Evolutionary conservation across 2,888 invertebrate species (phyloP).

Genomic region (Oasisia sp.): DNA sequence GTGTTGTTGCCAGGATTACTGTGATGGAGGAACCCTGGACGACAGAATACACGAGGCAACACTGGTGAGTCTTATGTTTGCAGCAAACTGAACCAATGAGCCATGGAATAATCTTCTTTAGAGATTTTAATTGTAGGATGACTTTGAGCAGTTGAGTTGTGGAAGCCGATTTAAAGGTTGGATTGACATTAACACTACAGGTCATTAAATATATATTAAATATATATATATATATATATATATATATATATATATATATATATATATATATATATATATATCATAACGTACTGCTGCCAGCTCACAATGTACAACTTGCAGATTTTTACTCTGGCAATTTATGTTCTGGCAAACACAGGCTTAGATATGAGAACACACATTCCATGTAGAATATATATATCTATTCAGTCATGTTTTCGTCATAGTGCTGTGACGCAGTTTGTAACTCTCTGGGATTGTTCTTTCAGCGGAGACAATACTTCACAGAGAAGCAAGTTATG

Average conservation of each 20-base stretch:
- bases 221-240: conserved; percentile 18
- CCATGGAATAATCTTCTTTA: no score
- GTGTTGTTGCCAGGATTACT: conserved; percentile 54
- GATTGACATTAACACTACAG: no score
- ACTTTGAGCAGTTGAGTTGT: no score
- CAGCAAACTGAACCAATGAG: no score
- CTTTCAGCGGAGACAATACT: conserved; percentile 49
- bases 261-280: neutral
- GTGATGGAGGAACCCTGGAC: conserved; percentile 62
- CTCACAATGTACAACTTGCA: neutral
- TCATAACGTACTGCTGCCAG: neutral
- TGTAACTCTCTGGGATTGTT: neutral
- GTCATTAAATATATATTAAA: neutral
- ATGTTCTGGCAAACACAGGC: neutral
- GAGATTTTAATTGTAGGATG: no score
- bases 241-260: conserved; percentile 1
- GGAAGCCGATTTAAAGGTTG: no score
- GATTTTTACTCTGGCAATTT: neutral
- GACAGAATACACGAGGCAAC: conserved; percentile 57
- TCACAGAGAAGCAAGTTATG: conserved; percentile 58
- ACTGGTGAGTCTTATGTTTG: conserved; percentile 43
- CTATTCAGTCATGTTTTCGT: neutral
- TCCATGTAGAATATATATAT: neutral
- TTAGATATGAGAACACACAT: neutral
- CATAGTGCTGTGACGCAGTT: neutral